A percentile compares a stretch with the other conserved stretches of the same genome.
These are phyloP conservation scores for Dendrocincla fuliginosa DNA, from an alignment of 2,797 vertebrate genomes.

Conservation along the genomic window DNA sequence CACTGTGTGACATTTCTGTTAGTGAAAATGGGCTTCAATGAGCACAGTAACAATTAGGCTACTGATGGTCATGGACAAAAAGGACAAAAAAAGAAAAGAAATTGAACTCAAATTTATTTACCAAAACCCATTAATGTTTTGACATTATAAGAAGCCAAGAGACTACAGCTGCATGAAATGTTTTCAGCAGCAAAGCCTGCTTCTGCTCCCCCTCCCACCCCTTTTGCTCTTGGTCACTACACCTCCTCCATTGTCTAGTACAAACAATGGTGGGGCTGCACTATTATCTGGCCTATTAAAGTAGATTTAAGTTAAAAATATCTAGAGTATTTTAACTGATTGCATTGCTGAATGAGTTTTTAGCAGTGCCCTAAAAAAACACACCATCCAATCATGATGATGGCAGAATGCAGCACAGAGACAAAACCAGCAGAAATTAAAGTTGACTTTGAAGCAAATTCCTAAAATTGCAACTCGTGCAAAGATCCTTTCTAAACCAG, in stretches of 20 bases:
- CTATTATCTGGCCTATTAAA: background rate
- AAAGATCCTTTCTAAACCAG: background rate
- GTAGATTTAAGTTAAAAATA: background rate
- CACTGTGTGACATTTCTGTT: background rate
- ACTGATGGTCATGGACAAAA: background rate
- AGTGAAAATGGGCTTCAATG: background rate
- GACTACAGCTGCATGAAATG: background rate
- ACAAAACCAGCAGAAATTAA: background rate
- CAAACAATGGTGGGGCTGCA: background rate
- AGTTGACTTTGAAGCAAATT: background rate
- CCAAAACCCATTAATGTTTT: background rate
- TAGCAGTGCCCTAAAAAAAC: rapidly evolving
- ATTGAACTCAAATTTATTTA: background rate
- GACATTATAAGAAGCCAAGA: background rate
- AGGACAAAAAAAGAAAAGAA: background rate
- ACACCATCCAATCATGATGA: rapidly evolving
- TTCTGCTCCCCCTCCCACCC: background rate
- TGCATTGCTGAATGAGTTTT: background rate
- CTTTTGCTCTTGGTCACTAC: background rate
- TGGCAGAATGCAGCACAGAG: background rate
- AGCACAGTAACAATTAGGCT: background rate
- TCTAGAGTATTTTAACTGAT: background rate
- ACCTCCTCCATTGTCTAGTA: background rate
- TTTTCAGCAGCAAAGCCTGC: background rate
- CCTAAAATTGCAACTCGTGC: background rate